phyloP scores from a whole-genome alignment of 2,113 vertebrate genomes.

The Campylomormyrus numenius region DNA sequence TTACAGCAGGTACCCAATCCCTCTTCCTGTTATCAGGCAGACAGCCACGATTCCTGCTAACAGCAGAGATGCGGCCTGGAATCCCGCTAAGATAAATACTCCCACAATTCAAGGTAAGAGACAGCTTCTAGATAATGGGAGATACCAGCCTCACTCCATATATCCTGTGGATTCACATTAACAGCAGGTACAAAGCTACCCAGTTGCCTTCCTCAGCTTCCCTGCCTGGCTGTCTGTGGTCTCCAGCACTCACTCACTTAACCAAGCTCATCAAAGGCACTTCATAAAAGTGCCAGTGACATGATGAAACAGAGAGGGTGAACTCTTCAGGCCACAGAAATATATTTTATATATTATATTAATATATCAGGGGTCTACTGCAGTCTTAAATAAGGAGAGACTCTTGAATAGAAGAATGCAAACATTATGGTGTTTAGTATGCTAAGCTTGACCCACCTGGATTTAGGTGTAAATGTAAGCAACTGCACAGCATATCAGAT shows the following conservation, averaged over 20 bases:
- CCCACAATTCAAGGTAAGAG: not conserved
- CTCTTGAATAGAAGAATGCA: constrained; percentile 74
- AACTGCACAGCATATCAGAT: not conserved
- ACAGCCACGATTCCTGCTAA: not conserved
- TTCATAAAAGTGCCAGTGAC: constrained; percentile 95
- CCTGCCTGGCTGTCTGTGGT: not conserved
- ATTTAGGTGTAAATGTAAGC: not conserved
- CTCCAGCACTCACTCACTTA: constrained; percentile 61
- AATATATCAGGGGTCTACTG: not conserved
- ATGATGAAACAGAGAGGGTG: constrained; percentile 80
- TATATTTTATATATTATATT: constrained; percentile 31
- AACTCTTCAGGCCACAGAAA: constrained; percentile 83
- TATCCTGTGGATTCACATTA: not conserved
- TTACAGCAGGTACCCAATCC: constrained; percentile 33
- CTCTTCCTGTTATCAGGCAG: not conserved
- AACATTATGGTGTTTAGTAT: constrained; percentile 66
- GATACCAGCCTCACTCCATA: not conserved
- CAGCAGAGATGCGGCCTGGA: not conserved
- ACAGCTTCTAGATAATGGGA: not conserved
- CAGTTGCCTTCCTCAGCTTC: not conserved
- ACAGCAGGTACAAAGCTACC: not conserved
- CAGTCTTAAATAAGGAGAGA: constrained; percentile 80
- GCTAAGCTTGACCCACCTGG: not conserved
- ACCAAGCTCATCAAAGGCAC: constrained; percentile 95
- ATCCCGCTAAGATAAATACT: not conserved